These are phyloP conservation scores for Salminus brasiliensis DNA, from an alignment of 2,113 vertebrate species.

Conservation along the genomic window DNA sequence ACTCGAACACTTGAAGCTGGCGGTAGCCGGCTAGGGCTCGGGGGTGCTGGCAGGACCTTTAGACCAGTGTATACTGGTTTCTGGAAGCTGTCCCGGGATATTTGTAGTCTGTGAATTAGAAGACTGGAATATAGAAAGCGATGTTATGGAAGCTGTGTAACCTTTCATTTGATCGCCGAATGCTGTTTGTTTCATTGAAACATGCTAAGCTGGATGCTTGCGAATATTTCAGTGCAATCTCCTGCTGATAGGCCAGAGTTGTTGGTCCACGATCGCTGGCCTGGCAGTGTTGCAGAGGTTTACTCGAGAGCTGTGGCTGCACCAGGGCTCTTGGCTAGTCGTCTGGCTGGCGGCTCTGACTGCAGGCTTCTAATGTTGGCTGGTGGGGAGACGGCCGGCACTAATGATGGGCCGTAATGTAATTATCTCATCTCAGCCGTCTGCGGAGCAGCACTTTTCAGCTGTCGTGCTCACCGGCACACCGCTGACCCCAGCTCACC, in stretches of 20 bases:
- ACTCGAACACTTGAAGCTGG: conserved; percentile 4
- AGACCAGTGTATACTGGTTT: conserved; percentile 18
- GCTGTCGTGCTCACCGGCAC: conserved; percentile 49
- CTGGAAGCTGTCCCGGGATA: conserved; percentile 12
- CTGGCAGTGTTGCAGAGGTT: background rate
- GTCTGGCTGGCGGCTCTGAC: conserved; percentile 25
- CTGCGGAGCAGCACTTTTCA: conserved; percentile 55
- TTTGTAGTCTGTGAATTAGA: conserved; percentile 10
- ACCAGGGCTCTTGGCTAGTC: conserved; percentile 1
- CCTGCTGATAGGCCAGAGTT: background rate
- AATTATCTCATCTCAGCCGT: conserved; percentile 73
- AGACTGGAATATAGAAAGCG: background rate
- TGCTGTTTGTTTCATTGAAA: background rate
- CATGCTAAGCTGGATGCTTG: background rate
- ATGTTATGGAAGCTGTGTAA: background rate
- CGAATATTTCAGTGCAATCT: conserved; percentile 12
- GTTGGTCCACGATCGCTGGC: background rate
- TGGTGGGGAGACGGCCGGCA: conserved; percentile 60
- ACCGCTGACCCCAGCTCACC: conserved; percentile 54
- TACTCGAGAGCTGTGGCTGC: background rate
- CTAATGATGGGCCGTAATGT: conserved; percentile 78
- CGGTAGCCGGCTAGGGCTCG: conserved; percentile 20
- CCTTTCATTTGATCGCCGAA: background rate
- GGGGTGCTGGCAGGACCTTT: conserved; percentile 3
- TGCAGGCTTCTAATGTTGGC: conserved; percentile 20